These are phyloP conservation scores for Tenthredo scrophulariae DNA, from an alignment of 2,888 invertebrate genomes.

Conservation along the genomic window DNA sequence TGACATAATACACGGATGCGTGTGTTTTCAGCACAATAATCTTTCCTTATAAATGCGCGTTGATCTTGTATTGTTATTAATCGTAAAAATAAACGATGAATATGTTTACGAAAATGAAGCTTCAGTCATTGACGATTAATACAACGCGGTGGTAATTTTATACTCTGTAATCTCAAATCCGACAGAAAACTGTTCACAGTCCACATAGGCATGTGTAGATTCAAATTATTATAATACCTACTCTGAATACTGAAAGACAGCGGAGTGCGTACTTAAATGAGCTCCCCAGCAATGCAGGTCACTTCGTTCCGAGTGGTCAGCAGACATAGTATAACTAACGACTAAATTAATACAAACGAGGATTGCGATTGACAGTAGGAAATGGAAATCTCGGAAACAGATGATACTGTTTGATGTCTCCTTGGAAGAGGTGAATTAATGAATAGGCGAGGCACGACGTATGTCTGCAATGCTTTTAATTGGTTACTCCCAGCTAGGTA, in stretches of 20 bases:
- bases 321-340: neutral
- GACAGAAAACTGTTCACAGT: neutral
- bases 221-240: neutral
- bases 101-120: neutral
- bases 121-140: neutral
- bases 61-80: constrained; percentile 9
- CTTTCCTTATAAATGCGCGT: neutral
- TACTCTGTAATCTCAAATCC: neutral
- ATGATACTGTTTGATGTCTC: neutral
- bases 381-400: neutral
- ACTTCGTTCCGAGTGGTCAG: neutral
- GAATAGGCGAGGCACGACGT: neutral
- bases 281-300: neutral
- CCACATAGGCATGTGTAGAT: neutral
- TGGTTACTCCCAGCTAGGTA: constrained; percentile 66
- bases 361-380: constrained; percentile 10
- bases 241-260: neutral
- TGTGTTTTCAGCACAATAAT: constrained; percentile 31
- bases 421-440: neutral
- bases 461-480: constrained; percentile 73
- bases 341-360: neutral
- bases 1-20: constrained; percentile 29
- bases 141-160: neutral
- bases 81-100: neutral
- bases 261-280: constrained; percentile 9